Conservation (phyloP, 2,888 invertebrate species). For the Agriopis aurantiaria region DNA sequence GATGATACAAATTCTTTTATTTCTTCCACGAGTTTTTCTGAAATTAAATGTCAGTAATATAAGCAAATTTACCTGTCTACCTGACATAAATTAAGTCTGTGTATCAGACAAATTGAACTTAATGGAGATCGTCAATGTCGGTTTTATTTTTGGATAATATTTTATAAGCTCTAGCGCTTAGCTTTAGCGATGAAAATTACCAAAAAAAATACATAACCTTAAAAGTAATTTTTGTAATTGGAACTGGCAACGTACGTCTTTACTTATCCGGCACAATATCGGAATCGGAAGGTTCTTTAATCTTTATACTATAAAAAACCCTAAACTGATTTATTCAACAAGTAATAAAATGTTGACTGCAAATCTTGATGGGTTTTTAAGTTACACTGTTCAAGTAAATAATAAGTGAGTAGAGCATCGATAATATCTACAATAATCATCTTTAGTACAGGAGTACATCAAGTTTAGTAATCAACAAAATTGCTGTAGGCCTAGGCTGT, state of each 20-base stretch:
- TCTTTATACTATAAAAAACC: not conserved
- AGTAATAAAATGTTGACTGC: too few relatives aligned
- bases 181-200: not conserved
- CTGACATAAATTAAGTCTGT: not conserved
- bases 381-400: too few relatives aligned
- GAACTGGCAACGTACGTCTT: not conserved
- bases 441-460: too few relatives aligned
- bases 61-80: not conserved
- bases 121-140: not conserved
- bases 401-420: too few relatives aligned
- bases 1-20: conserved; percentile 60
- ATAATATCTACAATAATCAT: too few relatives aligned
- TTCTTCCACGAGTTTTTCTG: conserved; percentile 57
- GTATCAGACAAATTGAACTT: not conserved
- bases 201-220: not conserved
- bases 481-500: too few relatives aligned
- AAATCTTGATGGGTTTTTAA: too few relatives aligned
- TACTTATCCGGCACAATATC: not conserved
- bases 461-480: too few relatives aligned
- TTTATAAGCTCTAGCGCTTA: too few relatives aligned
- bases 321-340: not conserved
- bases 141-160: not conserved
- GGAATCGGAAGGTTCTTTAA: not conserved
- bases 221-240: not conserved
- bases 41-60: conserved; percentile 25